Evolutionary conservation across 2,888 invertebrate species (phyloP).

Genomic region (Drosophila imparisetae): DNA sequence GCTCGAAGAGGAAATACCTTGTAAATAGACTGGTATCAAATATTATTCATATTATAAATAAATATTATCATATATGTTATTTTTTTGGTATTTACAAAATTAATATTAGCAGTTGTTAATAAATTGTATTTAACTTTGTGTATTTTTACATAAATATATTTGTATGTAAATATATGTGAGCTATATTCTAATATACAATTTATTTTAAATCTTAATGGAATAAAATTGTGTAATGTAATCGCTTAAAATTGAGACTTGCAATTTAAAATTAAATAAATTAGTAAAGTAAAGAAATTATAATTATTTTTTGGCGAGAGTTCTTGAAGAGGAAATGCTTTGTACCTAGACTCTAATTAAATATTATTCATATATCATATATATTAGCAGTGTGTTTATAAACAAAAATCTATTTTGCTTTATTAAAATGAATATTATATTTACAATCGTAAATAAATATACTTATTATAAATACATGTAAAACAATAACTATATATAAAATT

Average conservation of each 20-base stretch:
- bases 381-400: neutral
- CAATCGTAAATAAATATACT: neutral
- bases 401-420: neutral
- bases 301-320: neutral
- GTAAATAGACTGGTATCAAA: neutral
- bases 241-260: too few species aligned
- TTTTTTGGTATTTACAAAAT: fast-evolving
- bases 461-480: neutral
- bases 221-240: too few species aligned
- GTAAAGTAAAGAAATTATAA: too few species aligned
- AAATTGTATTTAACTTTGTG: neutral
- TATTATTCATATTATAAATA: neutral
- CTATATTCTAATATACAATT: neutral
- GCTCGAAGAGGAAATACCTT: neutral
- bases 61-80: neutral
- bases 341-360: too few species aligned
- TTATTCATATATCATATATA: neutral
- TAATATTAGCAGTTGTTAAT: neutral
- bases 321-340: neutral
- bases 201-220: too few species aligned
- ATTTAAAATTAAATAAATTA: too few species aligned
- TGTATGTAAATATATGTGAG: neutral
- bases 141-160: too few species aligned
- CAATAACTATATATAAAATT: too few species aligned
- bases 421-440: neutral